Percentiles rank a stretch among this genome's conserved stretches.
phyloP scores from a whole-genome alignment of 2,797 vertebrate genomes.

The Enoplosus armatus region DNA sequence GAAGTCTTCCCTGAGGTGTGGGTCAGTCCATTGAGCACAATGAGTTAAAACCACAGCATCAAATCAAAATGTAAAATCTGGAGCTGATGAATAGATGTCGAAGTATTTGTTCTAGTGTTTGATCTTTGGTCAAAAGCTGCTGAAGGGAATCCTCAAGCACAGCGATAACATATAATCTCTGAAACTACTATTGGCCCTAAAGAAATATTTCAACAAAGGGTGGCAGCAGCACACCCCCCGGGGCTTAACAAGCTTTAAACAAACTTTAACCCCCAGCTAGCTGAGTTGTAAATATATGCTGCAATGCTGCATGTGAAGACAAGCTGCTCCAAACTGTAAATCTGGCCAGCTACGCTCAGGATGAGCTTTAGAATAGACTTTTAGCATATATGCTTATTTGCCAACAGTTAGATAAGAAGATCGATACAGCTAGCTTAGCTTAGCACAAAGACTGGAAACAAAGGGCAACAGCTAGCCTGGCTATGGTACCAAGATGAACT shows the following conservation, averaged over 20 bases:
- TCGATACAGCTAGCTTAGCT: background rate
- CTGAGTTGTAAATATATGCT: background rate
- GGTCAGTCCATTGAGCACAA: background rate
- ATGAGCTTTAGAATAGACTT: background rate
- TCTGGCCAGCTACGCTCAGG: too few relatives aligned
- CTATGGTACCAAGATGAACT: too few relatives aligned
- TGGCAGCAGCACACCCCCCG: background rate
- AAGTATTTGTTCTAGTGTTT: constrained; percentile 5
- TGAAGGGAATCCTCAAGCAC: constrained; percentile 31
- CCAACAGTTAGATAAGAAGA: too few relatives aligned
- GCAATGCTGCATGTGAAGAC: background rate
- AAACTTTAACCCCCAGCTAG: background rate
- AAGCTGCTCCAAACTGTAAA: too few relatives aligned
- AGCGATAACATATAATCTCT: background rate
- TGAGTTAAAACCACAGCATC: background rate
- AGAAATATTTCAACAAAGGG: background rate
- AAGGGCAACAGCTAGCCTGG: background rate
- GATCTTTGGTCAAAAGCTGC: constrained; percentile 24
- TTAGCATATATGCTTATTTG: too few relatives aligned
- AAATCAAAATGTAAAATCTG: background rate
- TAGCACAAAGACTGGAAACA: background rate
- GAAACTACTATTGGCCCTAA: background rate
- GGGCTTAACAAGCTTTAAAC: background rate
- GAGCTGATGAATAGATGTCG: background rate
- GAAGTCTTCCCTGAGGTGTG: background rate